Evolutionary conservation across 2,113 vertebrate species (phyloP).

Genomic region (Lota lota): DNA sequence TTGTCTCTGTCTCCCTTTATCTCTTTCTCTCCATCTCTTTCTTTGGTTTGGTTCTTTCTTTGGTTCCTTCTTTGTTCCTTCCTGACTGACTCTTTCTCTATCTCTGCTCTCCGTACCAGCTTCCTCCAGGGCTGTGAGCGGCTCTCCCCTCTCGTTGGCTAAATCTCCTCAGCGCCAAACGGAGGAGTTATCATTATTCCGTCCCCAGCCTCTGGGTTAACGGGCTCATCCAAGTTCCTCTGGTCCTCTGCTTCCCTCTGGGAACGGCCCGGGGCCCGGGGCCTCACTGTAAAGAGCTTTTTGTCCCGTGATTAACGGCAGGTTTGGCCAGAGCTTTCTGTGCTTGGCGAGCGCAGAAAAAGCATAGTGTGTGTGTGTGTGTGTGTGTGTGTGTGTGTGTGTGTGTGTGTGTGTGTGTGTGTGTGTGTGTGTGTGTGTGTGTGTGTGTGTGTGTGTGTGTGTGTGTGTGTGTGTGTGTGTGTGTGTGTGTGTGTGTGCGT

Average conservation of each 20-base stretch:
- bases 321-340: constrained; percentile 54
- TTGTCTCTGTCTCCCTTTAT: too few relatives aligned
- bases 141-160: constrained; percentile 25
- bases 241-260: constrained; percentile 7
- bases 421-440: constrained; percentile 6
- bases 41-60: background rate
- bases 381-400: constrained; percentile 4
- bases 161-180: background rate
- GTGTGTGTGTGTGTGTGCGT: constrained; percentile 5
- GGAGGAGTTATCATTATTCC: constrained; percentile 7
- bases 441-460: background rate
- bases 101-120: too few relatives aligned
- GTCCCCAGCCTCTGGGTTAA: constrained; percentile 8
- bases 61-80: background rate
- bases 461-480: constrained; percentile 2
- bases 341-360: constrained; percentile 41
- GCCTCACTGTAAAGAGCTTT: constrained; percentile 58
- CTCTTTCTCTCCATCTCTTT: background rate
- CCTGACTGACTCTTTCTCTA: too few relatives aligned
- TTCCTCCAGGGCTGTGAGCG: too few relatives aligned
- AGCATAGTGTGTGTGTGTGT: background rate
- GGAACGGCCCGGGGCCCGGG: constrained; percentile 56
- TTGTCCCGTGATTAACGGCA: constrained; percentile 63
- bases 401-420: background rate
- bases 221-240: constrained; percentile 36